Base-by-base conservation (phyloP, 2,113 vertebrate genomes). In the Pseudolaguvia tuberculata region DNA sequence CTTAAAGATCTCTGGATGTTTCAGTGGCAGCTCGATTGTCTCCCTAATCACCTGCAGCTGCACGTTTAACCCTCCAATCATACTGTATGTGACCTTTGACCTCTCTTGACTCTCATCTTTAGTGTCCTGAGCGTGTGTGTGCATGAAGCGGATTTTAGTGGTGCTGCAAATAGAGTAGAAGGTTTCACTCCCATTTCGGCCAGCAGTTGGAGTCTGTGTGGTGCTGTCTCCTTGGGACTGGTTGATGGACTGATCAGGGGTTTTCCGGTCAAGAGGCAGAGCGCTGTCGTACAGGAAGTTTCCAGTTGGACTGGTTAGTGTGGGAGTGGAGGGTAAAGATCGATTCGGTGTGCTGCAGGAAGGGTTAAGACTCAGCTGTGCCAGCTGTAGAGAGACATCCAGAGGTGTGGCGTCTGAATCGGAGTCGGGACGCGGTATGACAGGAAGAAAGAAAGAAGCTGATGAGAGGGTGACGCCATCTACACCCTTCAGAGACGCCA, bases 1-100 rank as follows among this genome's bases (percentile, higher is more conserved):
- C 76, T 84, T 92, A 85, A 98, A 97, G 47, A 99, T 87, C 72
- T 94, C 91, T 0, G 95, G 91, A 56, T 92, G 93, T 85, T 93
- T 96, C 78, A 99, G 84, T 20, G 96, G 97, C 74, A 99, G 88
- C 84, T 99, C 94, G 35, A 99, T 88, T 2, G 92, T 92, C 86
- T 98, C 95, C 87, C 93, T 91, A 83, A 99, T 94, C 69, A 85
- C 89, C 67, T 87, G 89, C 81, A 98, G 79, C 81, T 99, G 94
- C 79, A 82, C 91, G 55, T 76, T 85, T 59, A 98, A 90, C 13
- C 97, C 96, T 35, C 97, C 97, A 67, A 99, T 96, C 92, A 94
- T 93, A 78, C 91, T 90, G 21, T 96, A 98, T 0, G 91, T 97
- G 81, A 98, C 89, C 80, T 79, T 91, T 72, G 86, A 84, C 76